Evolutionary conservation across 2,888 invertebrate genomes (phyloP).

Genomic region (Alsophila aescularia): DNA sequence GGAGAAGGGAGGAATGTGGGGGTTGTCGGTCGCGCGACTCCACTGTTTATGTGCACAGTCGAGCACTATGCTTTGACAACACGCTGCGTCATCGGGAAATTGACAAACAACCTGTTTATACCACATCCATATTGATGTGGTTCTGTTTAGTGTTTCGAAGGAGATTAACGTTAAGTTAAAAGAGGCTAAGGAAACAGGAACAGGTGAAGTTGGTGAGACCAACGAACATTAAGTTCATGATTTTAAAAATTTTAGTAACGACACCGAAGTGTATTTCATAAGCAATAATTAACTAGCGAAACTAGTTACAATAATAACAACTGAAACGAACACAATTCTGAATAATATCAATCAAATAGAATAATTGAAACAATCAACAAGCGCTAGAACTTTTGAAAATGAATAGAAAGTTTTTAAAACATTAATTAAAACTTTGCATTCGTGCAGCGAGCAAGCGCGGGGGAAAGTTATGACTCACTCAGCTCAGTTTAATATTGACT

Average conservation of each 20-base stretch:
- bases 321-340: conserved; percentile 29
- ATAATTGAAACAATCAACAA: conserved; percentile 56
- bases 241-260: no score
- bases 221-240: no score
- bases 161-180: no score
- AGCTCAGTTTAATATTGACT: conserved; percentile 55
- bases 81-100: conserved; percentile 73
- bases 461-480: conserved; percentile 54
- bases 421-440: conserved; percentile 72
- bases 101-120: conserved; percentile 69
- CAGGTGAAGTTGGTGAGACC: not conserved
- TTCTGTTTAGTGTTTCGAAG: not conserved
- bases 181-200: not conserved
- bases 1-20: conserved; percentile 33
- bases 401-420: conserved; percentile 69
- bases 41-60: conserved; percentile 74
- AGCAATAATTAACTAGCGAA: not conserved
- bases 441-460: conserved; percentile 52
- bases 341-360: conserved; percentile 52
- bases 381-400: conserved; percentile 54
- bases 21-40: conserved; percentile 50
- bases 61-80: conserved; percentile 67
- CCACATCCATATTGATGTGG: conserved; percentile 27
- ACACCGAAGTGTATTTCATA: not conserved
- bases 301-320: not conserved